Base-by-base conservation (phyloP, 2,888 invertebrate species). In the Amiota communis region DNA sequence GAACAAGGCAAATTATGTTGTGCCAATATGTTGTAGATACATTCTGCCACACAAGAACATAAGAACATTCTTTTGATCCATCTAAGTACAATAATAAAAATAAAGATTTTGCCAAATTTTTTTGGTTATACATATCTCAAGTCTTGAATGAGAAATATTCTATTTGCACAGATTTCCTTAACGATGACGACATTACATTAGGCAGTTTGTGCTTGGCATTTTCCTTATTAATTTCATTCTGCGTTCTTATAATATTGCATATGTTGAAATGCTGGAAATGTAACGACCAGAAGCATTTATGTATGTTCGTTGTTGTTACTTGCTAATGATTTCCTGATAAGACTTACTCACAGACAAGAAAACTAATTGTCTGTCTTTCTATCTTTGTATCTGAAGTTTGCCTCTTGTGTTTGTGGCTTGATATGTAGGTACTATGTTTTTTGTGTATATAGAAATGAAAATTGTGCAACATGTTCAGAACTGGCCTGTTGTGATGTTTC, bases 271-370 rank as follows among this genome's bases (percentile, higher is more conserved):
- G 17, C 17, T 69, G 69, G 63, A 71, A 71, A 72, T 64, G 59
- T 72, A 48, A 2, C 36, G 36, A 36, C 36, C 36, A 36, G 36
- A 36, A 36, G 36, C 36, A 36, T 36, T 36, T 36, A 36, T 36
- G 23, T 23, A 23, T 23, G 36, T 36, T 6, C 4, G 36, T 36
- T 36, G 36, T 74, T 74, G 77, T 68, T 80, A 75, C 83, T 63
- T 80, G 75, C 84, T 86, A 86, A 85, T 85, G 85, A 86, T 83
- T 84, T 85, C 85, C 85, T 85, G 86, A 85, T 86, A 86, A 77
- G 67, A 17, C 11, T 77, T 77, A 74, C 36, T 6, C 59, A 11
- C 15, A 59, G 20, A 59, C 59, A 67, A 48, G 46, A 61, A 64
- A 53, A 63, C 70, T 49, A 8, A 48, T 46, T 53, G 56, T 23